A percentile compares a stretch with the other conserved stretches of the same genome.
Conservation (phyloP, 1,140 invertebrate genomes). For the Caenorhabditis inopinata region DNA sequence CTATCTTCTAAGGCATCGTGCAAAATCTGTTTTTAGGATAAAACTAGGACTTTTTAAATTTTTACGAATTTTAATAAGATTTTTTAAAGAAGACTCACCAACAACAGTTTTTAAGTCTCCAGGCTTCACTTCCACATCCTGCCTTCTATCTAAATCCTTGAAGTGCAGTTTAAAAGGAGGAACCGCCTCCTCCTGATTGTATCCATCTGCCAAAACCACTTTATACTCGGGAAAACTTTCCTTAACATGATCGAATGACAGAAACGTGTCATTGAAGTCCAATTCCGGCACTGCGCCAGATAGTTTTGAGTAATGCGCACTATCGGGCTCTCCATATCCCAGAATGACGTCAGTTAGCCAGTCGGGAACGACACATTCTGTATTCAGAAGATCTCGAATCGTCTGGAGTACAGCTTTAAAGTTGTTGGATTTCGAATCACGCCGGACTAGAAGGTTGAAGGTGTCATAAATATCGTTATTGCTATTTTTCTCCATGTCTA, state of each 20-base stretch:
- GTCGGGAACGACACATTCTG: slow-evolving; percentile 95
- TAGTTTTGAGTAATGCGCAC: slow-evolving; percentile 90
- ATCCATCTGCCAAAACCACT: slow-evolving; percentile 72
- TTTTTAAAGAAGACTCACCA: no score
- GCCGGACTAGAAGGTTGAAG: slow-evolving; percentile 94
- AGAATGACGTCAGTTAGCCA: slow-evolving; percentile 97
- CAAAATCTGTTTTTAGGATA: no score
- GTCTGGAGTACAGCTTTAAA: slow-evolving; percentile 98
- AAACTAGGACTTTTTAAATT: no score
- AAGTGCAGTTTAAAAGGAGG: slow-evolving; percentile 76
- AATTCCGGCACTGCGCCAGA: slow-evolving; percentile 76
- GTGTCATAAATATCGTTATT: slow-evolving; percentile 85
- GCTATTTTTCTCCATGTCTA: slow-evolving; percentile 78
- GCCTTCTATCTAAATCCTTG: slow-evolving; percentile 57
- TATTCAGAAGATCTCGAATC: slow-evolving; percentile 97
- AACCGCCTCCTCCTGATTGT: slow-evolving; percentile 73
- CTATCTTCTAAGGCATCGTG: no score
- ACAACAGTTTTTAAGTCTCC: slow-evolving; percentile 71
- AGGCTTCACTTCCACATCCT: slow-evolving; percentile 49
- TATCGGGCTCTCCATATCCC: slow-evolving; percentile 92
- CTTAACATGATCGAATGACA: slow-evolving; percentile 83
- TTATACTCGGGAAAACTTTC: slow-evolving; percentile 82
- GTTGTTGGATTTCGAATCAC: slow-evolving; percentile 99
- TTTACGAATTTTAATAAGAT: slow-evolving; percentile 80
- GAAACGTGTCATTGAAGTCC: slow-evolving; percentile 97